Base-by-base conservation (phyloP, 2,113 vertebrate species). In the Syngnathoides biaculeatus region DNA sequence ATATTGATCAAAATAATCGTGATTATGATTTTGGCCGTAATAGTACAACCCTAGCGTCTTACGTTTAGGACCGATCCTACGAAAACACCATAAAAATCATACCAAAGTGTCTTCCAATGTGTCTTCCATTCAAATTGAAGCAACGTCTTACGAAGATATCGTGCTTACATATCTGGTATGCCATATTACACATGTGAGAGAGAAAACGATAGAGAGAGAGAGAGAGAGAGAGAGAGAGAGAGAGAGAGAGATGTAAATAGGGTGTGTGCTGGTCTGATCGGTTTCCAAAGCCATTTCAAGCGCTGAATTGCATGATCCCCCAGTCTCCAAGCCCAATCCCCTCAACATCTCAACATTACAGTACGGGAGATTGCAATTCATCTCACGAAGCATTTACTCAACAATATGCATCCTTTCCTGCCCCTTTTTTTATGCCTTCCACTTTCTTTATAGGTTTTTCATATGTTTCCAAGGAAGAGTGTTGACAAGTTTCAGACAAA, bases 231-330 rank as follows among this genome's bases (percentile, higher is more conserved):
- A 24, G 66, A 60, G 45, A 39, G 55, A 14, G 63, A 6, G 61
- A 17, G 72, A 24, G 27, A 59, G 65, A 17, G 26, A 77, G 68
- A 52, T 4, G 35, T 42, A 55, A 42, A 69, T 55, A 59, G 77
- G 60, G 68, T 59, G 50, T 72, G 62, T 66, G 76, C 84, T 75
- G 72, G 69, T 79, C 82, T 84, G 85, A 85, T 86, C 84, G 81
- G 76, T 82, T 87, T 86, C 86, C 79, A 79, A 86, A 86, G 81
- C 80, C 78, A 86, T 84, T 88, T 84, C 74, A 82, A 80, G 80
- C 72, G 74, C 67, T 87, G 80, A 88, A 86, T 84, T 79, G 82
- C 75, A 67, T 83, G 84, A 87, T 89, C 80, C 79, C 80, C 70
- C 72, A 56, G 60, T 80, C 74, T 86, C 78, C 74, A 79, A 84